phyloP scores from a whole-genome alignment of 2,888 invertebrate species.

The Schrankia costaestrigalis region DNA sequence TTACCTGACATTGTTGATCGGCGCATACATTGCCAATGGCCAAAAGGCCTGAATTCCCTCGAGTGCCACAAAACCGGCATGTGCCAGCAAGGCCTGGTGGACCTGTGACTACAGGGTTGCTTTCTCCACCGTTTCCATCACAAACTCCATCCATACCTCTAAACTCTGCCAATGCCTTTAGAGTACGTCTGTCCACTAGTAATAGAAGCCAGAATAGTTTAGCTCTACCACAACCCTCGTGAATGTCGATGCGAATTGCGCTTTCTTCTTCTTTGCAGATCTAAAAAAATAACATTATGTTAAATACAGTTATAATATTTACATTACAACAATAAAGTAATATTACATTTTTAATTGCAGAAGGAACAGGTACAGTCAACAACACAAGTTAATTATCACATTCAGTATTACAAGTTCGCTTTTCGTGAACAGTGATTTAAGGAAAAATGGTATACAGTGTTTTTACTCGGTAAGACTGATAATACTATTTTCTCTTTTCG shows the following conservation, averaged over 20 bases:
- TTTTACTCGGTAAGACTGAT: no score
- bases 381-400: no score
- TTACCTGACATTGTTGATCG: conserved; percentile 94
- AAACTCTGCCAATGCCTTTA: conserved; percentile 95
- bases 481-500: no score
- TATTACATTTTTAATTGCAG: neutral
- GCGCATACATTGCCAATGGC: conserved; percentile 97
- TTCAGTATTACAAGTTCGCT: no score
- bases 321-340: no score
- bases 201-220: conserved; percentile 97
- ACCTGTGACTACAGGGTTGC: conserved; percentile 27
- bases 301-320: neutral
- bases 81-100: conserved; percentile 82
- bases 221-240: conserved; percentile 97
- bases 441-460: no score
- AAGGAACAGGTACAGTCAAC: no score
- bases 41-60: conserved; percentile 89
- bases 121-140: conserved; percentile 33
- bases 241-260: conserved; percentile 97
- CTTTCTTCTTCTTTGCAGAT: conserved; percentile 98
- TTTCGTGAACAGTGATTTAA: no score
- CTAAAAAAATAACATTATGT: conserved; percentile 50
- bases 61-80: conserved; percentile 95
- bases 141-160: conserved; percentile 81
- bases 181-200: conserved; percentile 94